Percentiles rank a stretch among this genome's conserved stretches.
Evolutionary conservation across 2,113 vertebrate species (phyloP).

Genomic region (Mirza zaza): DNA sequence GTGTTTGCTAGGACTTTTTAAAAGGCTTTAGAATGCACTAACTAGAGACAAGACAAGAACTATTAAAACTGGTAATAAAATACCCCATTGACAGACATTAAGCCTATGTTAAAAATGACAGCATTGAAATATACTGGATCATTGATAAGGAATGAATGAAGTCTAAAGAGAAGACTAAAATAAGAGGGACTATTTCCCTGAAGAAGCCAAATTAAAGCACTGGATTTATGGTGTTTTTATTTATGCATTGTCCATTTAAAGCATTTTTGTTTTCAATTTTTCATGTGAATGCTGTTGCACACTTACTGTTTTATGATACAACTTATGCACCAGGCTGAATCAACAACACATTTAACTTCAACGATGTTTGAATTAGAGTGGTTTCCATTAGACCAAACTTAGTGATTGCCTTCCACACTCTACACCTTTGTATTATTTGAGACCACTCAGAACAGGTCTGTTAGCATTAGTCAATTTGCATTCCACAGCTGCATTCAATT

Average conservation of each 20-base stretch:
- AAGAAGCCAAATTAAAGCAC: not conserved
- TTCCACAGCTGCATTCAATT: not conserved
- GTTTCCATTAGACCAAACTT: slow-evolving; percentile 4
- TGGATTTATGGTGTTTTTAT: slow-evolving; percentile 25
- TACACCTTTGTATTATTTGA: slow-evolving; percentile 9
- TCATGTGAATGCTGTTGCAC: not conserved
- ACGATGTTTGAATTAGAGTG: not conserved
- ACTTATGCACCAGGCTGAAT: not conserved
- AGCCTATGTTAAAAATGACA: not conserved
- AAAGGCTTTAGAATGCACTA: not conserved
- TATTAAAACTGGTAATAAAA: not conserved
- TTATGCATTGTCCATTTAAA: slow-evolving; percentile 23
- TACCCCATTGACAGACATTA: not conserved
- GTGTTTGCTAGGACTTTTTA: not conserved
- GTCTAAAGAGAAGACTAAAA: not conserved
- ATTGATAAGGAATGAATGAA: not conserved
- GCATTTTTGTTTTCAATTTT: slow-evolving; percentile 35
- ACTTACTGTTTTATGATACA: not conserved
- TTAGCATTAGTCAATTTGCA: slow-evolving; percentile 6
- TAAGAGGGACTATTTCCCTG: not conserved
- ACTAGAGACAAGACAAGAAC: not conserved
- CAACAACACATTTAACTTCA: slow-evolving; percentile 8
- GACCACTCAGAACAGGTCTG: not conserved
- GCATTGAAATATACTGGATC: not conserved
- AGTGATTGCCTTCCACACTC: not conserved